Conservation (phyloP, 1,140 invertebrate species). For the Nomia melanderi region DNA sequence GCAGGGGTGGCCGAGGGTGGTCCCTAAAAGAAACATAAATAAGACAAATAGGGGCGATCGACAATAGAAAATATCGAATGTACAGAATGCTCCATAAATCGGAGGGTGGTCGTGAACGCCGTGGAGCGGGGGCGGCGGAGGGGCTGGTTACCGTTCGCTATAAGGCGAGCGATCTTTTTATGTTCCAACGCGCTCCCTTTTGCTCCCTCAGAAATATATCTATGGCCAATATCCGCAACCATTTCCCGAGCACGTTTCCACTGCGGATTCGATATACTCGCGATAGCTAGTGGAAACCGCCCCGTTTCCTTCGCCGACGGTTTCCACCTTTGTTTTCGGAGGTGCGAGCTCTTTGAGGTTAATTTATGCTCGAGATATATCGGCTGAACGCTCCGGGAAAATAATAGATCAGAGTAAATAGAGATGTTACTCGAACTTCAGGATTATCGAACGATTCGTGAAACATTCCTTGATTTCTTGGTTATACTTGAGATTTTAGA, state of each 20-base stretch:
- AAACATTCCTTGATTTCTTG: too few species aligned
- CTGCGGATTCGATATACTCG: slow-evolving; percentile 70
- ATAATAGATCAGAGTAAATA: not conserved
- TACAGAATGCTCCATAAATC: slow-evolving; percentile 80
- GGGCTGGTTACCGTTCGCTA: slow-evolving; percentile 60
- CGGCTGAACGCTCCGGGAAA: not conserved
- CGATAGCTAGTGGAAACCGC: slow-evolving; percentile 37
- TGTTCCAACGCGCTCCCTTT: slow-evolving; percentile 77
- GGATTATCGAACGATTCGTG: too few species aligned
- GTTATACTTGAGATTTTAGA: too few species aligned
- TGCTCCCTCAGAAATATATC: slow-evolving; percentile 70
- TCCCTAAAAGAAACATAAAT: slow-evolving; percentile 81
- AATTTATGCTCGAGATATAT: not conserved
- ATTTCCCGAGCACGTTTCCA: slow-evolving; percentile 73
- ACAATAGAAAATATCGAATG: slow-evolving; percentile 81
- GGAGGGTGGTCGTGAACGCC: slow-evolving; percentile 64
- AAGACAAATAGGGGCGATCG: slow-evolving; percentile 80
- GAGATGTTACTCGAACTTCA: too few species aligned
- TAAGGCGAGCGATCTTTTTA: slow-evolving; percentile 79
- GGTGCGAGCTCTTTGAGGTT: not conserved
- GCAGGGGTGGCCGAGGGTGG: slow-evolving; percentile 52
- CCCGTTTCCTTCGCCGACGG: not conserved
- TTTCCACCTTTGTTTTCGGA: not conserved
- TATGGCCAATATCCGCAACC: slow-evolving; percentile 76
- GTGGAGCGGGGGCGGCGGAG: slow-evolving; percentile 13